Base-by-base conservation (phyloP, 2,888 invertebrate genomes). In the Apeira syringaria region DNA sequence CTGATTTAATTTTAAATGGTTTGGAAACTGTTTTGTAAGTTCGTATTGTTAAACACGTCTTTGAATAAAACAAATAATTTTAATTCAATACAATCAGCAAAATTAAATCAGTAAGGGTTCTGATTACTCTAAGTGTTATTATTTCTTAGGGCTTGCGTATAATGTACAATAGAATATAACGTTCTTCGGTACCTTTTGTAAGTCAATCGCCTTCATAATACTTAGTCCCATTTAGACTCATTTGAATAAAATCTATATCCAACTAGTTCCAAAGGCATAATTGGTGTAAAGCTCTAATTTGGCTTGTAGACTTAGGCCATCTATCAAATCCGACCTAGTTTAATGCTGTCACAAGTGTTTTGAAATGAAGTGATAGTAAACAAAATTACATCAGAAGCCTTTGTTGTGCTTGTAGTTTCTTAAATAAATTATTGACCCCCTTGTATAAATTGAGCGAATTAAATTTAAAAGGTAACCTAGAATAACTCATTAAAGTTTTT, bases 271-370 rank as follows among this genome's bases (percentile, higher is more conserved):
- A 5, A 36, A 29, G 13, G 29, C 9, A 33, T 38, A 15, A 25
- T 7, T 2, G 11, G 30, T 27, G 8, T 11, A 28, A 20, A 33
- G 31, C 22, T 32, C 27, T 39, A 46, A 39, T 46, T 40, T 31
- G 26, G 27, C 30, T 32, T 20, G 31, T 24, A 35, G 26, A n/a
- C n/a, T 22, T 17, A 34, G 38, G n/a, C 36, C 64, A 68, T 69
- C 59, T 59, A 64, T 72, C 68, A 69, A 65, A 41, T 43, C 44
- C 62, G 63, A 61, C 71, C 70, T 41, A 68, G 46, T 68, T 39
- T 26, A n/a, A 47, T 35, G 38, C 29, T 38, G 33, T 10, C 37
- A 37, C 43, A 32, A 38, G 47, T 45, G 29, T 38, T 47, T 41
- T 42, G 37, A 33, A 41, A 42, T 31, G 8, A 34, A 47, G 12